phyloP scores from a whole-genome alignment of 1,140 invertebrate species.

The Brachionus rubens region DNA sequence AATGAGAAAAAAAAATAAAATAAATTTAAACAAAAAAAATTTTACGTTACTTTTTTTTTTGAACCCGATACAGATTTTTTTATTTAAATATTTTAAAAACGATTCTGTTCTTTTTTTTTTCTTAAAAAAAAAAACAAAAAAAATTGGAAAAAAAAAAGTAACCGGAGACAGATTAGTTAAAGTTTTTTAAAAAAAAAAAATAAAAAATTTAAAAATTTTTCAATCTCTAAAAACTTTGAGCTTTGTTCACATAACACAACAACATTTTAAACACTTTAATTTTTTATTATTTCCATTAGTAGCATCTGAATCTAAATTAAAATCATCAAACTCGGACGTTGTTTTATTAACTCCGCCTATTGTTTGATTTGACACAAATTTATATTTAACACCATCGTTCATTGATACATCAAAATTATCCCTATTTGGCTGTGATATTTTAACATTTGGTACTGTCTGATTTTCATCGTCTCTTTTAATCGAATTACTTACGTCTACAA shows the following conservation, averaged over 20 bases:
- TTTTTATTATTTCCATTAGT: background rate
- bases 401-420: background rate
- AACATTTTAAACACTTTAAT: conserved; percentile 17
- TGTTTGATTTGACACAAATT: conserved; percentile 36
- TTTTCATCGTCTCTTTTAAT: background rate
- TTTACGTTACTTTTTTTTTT: background rate
- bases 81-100: conserved; percentile 24
- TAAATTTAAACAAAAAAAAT: conserved; percentile 12
- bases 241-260: conserved; percentile 3
- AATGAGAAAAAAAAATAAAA: background rate
- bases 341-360: conserved; percentile 1
- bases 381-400: conserved; percentile 35
- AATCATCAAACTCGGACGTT: conserved; percentile 7
- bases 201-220: background rate
- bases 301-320: background rate
- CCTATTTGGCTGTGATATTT: background rate
- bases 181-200: background rate
- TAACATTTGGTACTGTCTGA: background rate
- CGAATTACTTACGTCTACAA: conserved; percentile 2
- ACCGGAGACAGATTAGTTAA: background rate
- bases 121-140: background rate
- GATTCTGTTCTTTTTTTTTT: conserved; percentile 8
- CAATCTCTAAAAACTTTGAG: background rate
- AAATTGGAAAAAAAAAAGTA: conserved; percentile 2
- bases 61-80: conserved; percentile 10